Base-by-base conservation (phyloP, 2,888 invertebrate genomes). In the Eucriotettix oculatus region DNA sequence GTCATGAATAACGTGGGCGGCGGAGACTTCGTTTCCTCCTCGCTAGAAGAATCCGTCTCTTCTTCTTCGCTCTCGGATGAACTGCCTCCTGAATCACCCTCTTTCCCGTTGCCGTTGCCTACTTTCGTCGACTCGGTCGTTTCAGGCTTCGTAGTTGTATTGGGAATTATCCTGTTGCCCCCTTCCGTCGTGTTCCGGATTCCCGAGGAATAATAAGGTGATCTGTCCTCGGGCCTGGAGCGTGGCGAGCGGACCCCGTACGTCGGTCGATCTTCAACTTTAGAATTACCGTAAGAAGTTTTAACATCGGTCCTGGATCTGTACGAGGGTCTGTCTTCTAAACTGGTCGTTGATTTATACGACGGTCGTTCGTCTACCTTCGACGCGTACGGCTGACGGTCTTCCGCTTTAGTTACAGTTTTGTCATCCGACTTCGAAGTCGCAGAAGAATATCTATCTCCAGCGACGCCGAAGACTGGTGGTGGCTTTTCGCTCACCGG, bases 1-100 rank as follows among this genome's bases (percentile, higher is more conserved):
- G 78, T 77, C 5, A 90, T 71, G 7, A 56, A 58, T 29, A 58
- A 55, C 41, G 58, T 64, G 40, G 58, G 60, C 16, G 17, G 42
- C 42, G 56, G 61, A 16, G 42, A 57, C 0, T 52, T 52, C 10
- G 41, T 11, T 2, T 58, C 54, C 9, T 59, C 53, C 16, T 48
- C 52, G n/a, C 43, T 44, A 14, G 41, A 40, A 16, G 57, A 55
- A n/a, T 48, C 48, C 5, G 14, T 42, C 40, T 52, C 55, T n/a
- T 29, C n/a, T 12, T 56, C 52, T 42, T 58, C 56, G n/a, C 10
- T 58, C 11, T 29, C 40, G 10, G 58, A 29, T 7, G 17, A 12
- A 29, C 29, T 29, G 29, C 48, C 9, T 3, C 9, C 48, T n/a
- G 48, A 12, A 12, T 9, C 3, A 48, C 5, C 48, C 48, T 42